Evolutionary conservation across 2,797 vertebrate genomes (phyloP).

Genomic region (Tadarida brasiliensis): DNA sequence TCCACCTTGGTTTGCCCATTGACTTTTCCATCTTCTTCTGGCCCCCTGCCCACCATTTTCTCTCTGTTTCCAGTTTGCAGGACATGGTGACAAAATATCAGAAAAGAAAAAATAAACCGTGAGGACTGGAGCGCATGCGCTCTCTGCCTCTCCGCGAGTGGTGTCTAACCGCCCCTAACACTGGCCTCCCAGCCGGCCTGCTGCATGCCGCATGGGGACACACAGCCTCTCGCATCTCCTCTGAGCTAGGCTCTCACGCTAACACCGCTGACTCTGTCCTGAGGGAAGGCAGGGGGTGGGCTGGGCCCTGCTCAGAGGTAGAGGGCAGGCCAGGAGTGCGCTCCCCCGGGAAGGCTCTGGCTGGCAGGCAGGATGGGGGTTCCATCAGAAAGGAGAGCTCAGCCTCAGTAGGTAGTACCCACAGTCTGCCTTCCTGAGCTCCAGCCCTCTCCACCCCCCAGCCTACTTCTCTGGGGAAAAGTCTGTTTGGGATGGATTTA

Average conservation of each 20-base stretch:
- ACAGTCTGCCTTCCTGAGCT: not conserved
- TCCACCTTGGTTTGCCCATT: not conserved
- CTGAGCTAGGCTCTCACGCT: conserved; percentile 53
- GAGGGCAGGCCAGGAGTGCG: not conserved
- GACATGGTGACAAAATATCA: conserved; percentile 99
- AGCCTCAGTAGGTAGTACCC: not conserved
- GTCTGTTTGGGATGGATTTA: not conserved
- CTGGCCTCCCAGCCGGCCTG: not conserved
- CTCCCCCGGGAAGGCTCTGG: not conserved
- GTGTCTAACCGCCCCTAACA: conserved; percentile 78
- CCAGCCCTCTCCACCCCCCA: not conserved
- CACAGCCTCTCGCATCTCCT: not conserved
- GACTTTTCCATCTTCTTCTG: not conserved
- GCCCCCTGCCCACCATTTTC: conserved; percentile 78
- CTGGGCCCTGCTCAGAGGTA: not conserved
- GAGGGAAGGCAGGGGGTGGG: not conserved
- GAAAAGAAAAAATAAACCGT: conserved; percentile 98
- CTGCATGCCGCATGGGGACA: conserved; percentile 78
- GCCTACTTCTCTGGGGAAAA: not conserved
- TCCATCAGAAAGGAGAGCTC: not conserved
- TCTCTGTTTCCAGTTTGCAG: conserved; percentile 94
- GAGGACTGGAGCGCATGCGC: conserved; percentile 87
- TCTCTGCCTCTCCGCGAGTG: conserved; percentile 65
- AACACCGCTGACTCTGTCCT: conserved; percentile 65
- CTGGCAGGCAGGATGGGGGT: not conserved